phyloP scores from a whole-genome alignment of 30 jellyfish, hydroid and myxozoan genomes.

The Aurelia sp. region DNA sequence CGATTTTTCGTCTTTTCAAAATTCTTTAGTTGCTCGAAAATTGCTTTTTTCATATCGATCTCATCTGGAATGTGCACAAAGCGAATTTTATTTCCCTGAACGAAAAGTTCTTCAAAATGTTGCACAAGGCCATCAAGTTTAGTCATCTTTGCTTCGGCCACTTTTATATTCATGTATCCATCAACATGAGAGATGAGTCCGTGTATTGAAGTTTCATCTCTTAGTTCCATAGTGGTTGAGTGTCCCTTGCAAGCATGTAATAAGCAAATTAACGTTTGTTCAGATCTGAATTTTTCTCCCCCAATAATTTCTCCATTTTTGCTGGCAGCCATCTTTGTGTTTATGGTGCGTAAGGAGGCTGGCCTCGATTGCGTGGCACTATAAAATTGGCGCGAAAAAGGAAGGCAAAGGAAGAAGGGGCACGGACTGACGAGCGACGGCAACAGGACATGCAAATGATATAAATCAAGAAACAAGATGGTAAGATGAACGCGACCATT shows the following conservation, averaged over 20 bases:
- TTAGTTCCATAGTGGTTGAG: conserved; percentile 80
- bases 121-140: conserved; percentile 52
- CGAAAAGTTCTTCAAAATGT: conserved; percentile 49
- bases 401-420: no score
- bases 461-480: no score
- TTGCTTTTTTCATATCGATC: conserved; percentile 78
- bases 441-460: no score
- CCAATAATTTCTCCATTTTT: conserved; percentile 44
- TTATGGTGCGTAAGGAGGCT: not conserved
- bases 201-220: conserved; percentile 73
- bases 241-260: conserved; percentile 87
- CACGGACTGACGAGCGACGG: no score
- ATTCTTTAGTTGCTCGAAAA: conserved; percentile 40
- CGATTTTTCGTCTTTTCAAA: conserved; percentile 48
- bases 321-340: conserved; percentile 28
- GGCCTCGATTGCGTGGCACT: conserved; percentile 4
- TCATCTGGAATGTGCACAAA: conserved; percentile 94
- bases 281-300: conserved; percentile 69
- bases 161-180: conserved; percentile 85
- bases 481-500: no score
- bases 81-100: conserved; percentile 80
- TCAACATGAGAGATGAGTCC: conserved; percentile 81
- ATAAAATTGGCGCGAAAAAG: no score
- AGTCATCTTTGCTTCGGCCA: conserved; percentile 43
- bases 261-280: conserved; percentile 69